Base-by-base conservation (phyloP, 2,113 vertebrate species). In the Petaurus breviceps region DNA sequence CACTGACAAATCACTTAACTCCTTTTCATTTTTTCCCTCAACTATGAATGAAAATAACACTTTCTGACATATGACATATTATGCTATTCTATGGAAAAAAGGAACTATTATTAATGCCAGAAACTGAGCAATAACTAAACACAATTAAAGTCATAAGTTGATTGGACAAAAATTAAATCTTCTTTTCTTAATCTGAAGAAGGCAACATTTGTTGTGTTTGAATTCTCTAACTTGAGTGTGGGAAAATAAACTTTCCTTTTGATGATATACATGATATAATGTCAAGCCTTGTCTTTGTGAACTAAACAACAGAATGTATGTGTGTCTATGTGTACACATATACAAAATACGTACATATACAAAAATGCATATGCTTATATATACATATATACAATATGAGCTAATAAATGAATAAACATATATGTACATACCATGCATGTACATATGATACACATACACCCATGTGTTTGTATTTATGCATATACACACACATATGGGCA, bases 311-410 rank as follows among this genome's bases (percentile, higher is more conserved):
- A 84, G n/a, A 77, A 77, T 19, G 19, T 43, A 2, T 68, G 37
- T 31, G 10, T 61, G 55, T 61, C 28, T 61, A 37, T 37, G 61
- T n/a, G 14, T 84, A 43, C 61, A 77, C 9, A 77, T 14, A 61
- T 19, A 77, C 37, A n/a, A 5, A n/a, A 77, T n/a, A 19, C 19
- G 1, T 77, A 5, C 19, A 77, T 2, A 84, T 23, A 9, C 2
- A 84, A 23, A 84, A 22, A 23, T 77, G 68, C 37, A 77, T 43
- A 84, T 84, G 1, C 9, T 19, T n/a, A 37, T 43, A 84, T 84
- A 22, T 43, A 77, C 4, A 43, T 1, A 0, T 10, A 28, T 57
- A 37, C 4, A 16, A n/a, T 6, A 1, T 0, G 14, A n/a, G 19
- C 2, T 8, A 2, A 84, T 84, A 43, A 22, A 43, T 84, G 2